These are phyloP conservation scores for Mormyrops attenuatus DNA, from an alignment of 2,797 vertebrate genomes.

Conservation along the genomic window DNA sequence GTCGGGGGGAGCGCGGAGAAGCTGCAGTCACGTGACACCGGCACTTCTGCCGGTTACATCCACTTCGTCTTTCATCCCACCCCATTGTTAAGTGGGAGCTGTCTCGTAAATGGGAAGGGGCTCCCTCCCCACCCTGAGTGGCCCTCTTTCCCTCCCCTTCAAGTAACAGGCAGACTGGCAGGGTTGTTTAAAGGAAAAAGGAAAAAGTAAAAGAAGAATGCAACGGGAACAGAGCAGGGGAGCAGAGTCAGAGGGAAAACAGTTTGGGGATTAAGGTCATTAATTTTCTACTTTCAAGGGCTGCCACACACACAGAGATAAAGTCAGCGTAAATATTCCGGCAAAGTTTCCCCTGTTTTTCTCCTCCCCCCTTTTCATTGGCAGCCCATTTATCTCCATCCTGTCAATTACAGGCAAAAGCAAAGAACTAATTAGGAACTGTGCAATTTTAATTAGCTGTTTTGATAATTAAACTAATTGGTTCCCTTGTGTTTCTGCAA, in stretches of 20 bases:
- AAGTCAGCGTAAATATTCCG: constrained; percentile 99
- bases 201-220: constrained; percentile 57
- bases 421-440: constrained; percentile 99
- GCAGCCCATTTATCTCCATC: constrained; percentile 99
- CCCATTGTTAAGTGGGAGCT: constrained; percentile 92
- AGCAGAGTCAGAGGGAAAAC: constrained; percentile 94
- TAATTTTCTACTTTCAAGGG: constrained; percentile 99
- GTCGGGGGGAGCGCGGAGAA: background rate
- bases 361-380: constrained; percentile 81
- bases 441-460: constrained; percentile 99
- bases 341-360: constrained; percentile 98
- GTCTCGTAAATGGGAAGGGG: constrained; percentile 93
- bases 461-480: constrained; percentile 99
- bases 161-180: constrained; percentile 92
- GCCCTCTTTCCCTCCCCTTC: constrained; percentile 74
- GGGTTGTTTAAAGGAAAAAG: constrained; percentile 76
- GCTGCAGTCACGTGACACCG: constrained; percentile 25
- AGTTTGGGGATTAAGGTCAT: constrained; percentile 99
- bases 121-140: constrained; percentile 80
- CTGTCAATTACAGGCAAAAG: constrained; percentile 99
- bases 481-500: constrained; percentile 93
- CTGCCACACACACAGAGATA: constrained; percentile 99
- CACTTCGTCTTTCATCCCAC: constrained; percentile 93
- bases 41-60: constrained; percentile 97
- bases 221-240: constrained; percentile 78